A percentile compares a stretch with the other conserved stretches of the same genome.
Conservation (phyloP, 2,888 invertebrate genomes). For the Campoletis raptor region DNA sequence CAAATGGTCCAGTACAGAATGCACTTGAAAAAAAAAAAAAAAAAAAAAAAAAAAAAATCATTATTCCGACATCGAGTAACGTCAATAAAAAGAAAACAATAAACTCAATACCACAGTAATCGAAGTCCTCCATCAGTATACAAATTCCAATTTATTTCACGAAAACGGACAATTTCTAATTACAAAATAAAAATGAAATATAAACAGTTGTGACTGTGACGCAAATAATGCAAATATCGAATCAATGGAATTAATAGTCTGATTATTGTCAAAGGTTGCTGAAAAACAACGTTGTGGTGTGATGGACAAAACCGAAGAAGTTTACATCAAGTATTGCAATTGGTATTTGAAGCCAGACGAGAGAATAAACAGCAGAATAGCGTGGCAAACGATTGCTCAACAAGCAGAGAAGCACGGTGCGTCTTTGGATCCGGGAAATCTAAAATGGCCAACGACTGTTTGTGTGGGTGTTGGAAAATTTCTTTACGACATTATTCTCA, state of each 20-base stretch:
- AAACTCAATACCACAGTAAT: too few species aligned
- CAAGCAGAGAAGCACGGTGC: conserved; percentile 76
- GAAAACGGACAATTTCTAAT: too few species aligned
- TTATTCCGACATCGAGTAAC: too few species aligned
- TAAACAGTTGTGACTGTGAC: too few species aligned
- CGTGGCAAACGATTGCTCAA: conserved; percentile 90
- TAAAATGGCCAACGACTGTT: conserved; percentile 89
- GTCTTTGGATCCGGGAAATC: conserved; percentile 86
- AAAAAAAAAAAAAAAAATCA: too few species aligned
- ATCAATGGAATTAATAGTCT: not conserved
- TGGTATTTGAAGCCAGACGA: conserved; percentile 87
- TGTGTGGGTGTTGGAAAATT: conserved; percentile 91
- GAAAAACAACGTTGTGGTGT: conserved; percentile 89
- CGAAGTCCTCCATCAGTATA: too few species aligned
- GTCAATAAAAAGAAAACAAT: too few species aligned
- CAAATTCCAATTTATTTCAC: too few species aligned
- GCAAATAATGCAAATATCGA: not conserved
- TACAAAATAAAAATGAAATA: too few species aligned
- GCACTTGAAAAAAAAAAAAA: not conserved
- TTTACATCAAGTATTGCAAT: conserved; percentile 89
- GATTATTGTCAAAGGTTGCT: conserved; percentile 86
- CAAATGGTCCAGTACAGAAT: not conserved
- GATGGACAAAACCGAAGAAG: conserved; percentile 87
- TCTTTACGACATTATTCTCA: conserved; percentile 94
- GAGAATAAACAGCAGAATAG: conserved; percentile 86